These are phyloP conservation scores for Crocallis elinguaria DNA, from an alignment of 2,888 invertebrate genomes.

Conservation along the genomic window DNA sequence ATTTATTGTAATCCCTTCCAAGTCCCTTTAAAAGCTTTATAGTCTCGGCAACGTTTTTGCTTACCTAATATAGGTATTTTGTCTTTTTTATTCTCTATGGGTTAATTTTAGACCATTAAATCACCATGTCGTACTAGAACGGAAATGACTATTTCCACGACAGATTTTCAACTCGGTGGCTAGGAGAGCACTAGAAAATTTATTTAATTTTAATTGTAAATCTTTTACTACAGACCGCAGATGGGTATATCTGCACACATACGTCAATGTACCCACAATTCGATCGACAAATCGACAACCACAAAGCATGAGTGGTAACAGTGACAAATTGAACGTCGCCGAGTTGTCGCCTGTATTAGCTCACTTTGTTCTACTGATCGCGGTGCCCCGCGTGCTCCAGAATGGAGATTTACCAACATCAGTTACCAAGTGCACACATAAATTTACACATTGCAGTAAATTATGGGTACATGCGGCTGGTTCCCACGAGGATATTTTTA, in stretches of 20 bases:
- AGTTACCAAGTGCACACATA: slow-evolving; percentile 17
- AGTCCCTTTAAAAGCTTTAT: too few species aligned
- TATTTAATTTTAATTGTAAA: too few species aligned
- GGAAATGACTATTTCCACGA: too few species aligned
- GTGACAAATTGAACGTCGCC: slow-evolving; percentile 27
- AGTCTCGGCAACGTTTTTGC: too few species aligned
- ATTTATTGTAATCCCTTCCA: too few species aligned
- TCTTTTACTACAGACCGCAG: too few species aligned
- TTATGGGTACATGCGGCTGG: slow-evolving; percentile 13
- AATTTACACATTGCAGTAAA: slow-evolving; percentile 15
- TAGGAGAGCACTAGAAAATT: too few species aligned
- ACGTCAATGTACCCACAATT: slow-evolving; percentile 1
- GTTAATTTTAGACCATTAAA: too few species aligned
- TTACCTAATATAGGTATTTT: too few species aligned
- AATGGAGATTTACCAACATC: slow-evolving; percentile 29
- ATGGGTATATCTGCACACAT: background rate
- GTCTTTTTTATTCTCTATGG: too few species aligned
- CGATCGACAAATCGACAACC: slow-evolving; percentile 11
- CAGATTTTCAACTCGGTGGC: too few species aligned
- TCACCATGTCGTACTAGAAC: too few species aligned
- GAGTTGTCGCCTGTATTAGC: slow-evolving; percentile 19
- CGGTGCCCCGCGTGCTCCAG: slow-evolving; percentile 20
- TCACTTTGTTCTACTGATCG: slow-evolving; percentile 28
- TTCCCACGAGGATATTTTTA: slow-evolving; percentile 18
- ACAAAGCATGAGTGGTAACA: slow-evolving; percentile 16